Percentiles rank a stretch among this genome's conserved stretches.
These are phyloP conservation scores for Eulemur coronatus DNA, from an alignment of 2,797 vertebrate species.

Conservation along the genomic window DNA sequence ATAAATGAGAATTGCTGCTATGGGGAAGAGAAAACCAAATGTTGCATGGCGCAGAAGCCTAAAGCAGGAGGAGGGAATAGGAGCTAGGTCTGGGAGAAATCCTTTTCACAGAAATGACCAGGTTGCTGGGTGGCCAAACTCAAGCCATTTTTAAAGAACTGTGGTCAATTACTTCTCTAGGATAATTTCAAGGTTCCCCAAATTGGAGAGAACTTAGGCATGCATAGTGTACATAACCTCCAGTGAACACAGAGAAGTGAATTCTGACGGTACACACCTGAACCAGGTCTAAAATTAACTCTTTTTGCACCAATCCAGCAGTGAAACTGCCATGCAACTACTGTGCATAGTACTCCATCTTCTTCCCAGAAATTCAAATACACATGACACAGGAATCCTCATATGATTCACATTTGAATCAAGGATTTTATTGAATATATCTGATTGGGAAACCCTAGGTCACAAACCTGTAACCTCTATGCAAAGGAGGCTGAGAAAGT, in stretches of 20 bases:
- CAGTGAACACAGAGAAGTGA: neutral
- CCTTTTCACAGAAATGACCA: neutral
- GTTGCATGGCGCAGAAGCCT: neutral
- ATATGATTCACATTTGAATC: neutral
- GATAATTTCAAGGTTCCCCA: neutral
- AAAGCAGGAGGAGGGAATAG: neutral
- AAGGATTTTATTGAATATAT: neutral
- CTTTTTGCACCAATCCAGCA: neutral
- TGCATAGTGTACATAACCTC: neutral
- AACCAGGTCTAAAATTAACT: neutral
- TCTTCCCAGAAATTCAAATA: neutral
- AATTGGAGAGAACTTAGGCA: neutral
- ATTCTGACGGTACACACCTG: neutral
- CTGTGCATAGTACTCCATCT: neutral
- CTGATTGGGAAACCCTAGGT: neutral
- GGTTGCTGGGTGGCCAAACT: neutral
- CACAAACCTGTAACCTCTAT: neutral
- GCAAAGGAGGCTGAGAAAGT: neutral
- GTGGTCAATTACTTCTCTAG: neutral
- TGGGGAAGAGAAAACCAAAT: slow-evolving; percentile 4
- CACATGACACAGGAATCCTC: neutral
- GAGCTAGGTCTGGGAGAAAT: neutral
- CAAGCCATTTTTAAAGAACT: neutral
- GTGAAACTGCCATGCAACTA: neutral
- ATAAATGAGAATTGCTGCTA: slow-evolving; percentile 21